Evolutionary conservation across 1,140 invertebrate genomes (phyloP).

Genomic region (Atta texana): DNA sequence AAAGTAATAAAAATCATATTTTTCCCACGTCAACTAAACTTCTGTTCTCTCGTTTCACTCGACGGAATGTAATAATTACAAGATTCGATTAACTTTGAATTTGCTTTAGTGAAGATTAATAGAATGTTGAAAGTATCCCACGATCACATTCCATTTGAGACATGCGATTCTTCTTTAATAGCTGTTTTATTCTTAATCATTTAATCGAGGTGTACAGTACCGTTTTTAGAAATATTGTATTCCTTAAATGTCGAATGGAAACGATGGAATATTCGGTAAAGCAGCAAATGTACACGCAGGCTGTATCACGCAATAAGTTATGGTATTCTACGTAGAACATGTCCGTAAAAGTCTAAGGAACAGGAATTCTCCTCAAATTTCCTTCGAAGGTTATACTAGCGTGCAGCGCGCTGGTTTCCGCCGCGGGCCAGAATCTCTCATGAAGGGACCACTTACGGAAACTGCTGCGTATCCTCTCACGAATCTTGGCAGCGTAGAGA

Average conservation of each 20-base stretch:
- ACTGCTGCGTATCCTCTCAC: constrained; percentile 47
- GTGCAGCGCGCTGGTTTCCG: constrained; percentile 30
- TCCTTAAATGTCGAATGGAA: neutral
- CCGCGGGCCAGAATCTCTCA: constrained; percentile 48
- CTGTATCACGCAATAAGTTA: constrained; percentile 31
- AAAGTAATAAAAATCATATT: constrained; percentile 4
- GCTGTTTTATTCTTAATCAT: too few relatives aligned
- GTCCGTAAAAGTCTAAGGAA: constrained; percentile 7
- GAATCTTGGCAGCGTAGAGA: constrained; percentile 56
- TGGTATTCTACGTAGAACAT: neutral
- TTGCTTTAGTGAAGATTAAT: constrained; percentile 63
- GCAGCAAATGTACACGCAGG: neutral
- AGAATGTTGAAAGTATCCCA: constrained; percentile 74
- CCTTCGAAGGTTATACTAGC: constrained; percentile 12
- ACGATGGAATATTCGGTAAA: neutral
- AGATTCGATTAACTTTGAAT: constrained; percentile 71
- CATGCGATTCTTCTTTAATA: neutral
- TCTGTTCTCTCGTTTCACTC: constrained; percentile 39
- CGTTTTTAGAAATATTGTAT: neutral
- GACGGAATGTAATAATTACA: constrained; percentile 50
- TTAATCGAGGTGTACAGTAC: too few relatives aligned
- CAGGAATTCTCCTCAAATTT: neutral
- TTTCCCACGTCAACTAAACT: neutral
- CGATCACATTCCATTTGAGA: constrained; percentile 53
- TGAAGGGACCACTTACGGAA: constrained; percentile 43